Base-by-base conservation (phyloP, 2,113 vertebrate species). In the Scatophagus argus region DNA sequence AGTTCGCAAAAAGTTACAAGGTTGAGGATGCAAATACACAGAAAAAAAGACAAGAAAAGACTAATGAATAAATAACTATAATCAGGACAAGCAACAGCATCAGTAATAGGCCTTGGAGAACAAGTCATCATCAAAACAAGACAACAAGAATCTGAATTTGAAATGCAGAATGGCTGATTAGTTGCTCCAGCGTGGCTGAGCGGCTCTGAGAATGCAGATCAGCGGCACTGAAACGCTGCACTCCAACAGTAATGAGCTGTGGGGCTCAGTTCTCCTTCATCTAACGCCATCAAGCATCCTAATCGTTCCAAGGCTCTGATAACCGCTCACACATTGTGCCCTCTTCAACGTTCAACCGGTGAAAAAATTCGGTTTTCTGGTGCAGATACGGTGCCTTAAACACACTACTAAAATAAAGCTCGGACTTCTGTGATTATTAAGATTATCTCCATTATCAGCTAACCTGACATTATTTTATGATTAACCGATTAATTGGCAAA, bases 121-220 rank as follows among this genome's bases (percentile, higher is more conserved):
- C 39, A 51, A 78, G 69, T n/a, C 19, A 8, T 74, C 77, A 68
- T 78, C 76, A 83, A 74, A 84, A 81, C 81, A 86, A 74, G 49
- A 83, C 72, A 84, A 81, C 81, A 86, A 74, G 49, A 61, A 52
- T 65, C 51, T 71, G 86, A 84, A 85, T 88, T 19, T 69, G 39
- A 84, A 84, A 85, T 78, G 72, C 38, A 36, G 54, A 74, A 34
- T 9, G 61, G 76, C 55, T 86, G 87, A 90, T 86, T 70, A 87
- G 66, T 68, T 36, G 55, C 56, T 66, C 6, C 66, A 44, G 60
- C 8, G 66, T 65, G 75, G 41, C 54, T 21, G n/a, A 76, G 70
- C n/a, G 5, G 8, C 0, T 54, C 59, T 38, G 60, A 81, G 77
- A 83, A 88, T 83, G 27, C 38, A 74, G 67, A 87, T 79, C 74